These are phyloP conservation scores for Dryadula phaetusa DNA, from an alignment of 2,888 invertebrate species.

Conservation along the genomic window DNA sequence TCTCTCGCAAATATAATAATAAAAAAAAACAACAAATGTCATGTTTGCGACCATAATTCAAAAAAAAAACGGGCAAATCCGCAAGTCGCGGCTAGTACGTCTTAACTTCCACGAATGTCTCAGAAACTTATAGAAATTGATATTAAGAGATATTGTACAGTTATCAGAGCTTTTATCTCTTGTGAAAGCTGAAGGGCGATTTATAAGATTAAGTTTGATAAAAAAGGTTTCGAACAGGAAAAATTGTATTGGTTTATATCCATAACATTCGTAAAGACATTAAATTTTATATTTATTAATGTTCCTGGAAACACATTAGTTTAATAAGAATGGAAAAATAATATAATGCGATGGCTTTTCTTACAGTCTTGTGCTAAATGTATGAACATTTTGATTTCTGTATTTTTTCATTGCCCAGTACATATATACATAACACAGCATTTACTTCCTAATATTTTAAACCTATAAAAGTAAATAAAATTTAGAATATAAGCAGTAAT, in stretches of 20 bases:
- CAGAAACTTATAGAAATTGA: slow-evolving; percentile 19
- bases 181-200: slow-evolving; percentile 33
- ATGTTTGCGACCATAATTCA: too few relatives aligned
- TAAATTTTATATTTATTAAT: slow-evolving; percentile 9
- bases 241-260: slow-evolving; percentile 29
- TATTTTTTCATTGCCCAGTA: too few relatives aligned
- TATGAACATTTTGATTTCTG: too few relatives aligned
- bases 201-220: slow-evolving; percentile 38
- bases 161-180: slow-evolving; percentile 27
- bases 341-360: too few relatives aligned
- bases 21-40: too few relatives aligned
- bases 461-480: too few relatives aligned
- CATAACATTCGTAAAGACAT: slow-evolving; percentile 17
- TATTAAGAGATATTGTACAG: slow-evolving; percentile 23
- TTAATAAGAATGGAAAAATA: neutral
- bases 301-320: neutral
- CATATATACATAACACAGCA: too few relatives aligned
- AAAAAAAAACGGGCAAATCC: neutral
- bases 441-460: too few relatives aligned
- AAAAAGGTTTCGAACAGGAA: slow-evolving; percentile 32
- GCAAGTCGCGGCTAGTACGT: neutral
- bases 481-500: too few relatives aligned
- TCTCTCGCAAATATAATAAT: too few relatives aligned
- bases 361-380: too few relatives aligned
- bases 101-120: slow-evolving; percentile 16